Percentiles rank a stretch among this genome's conserved stretches.
These are phyloP conservation scores for Cantharis flavilabris DNA, from an alignment of 2,888 invertebrate species.

Conservation along the genomic window DNA sequence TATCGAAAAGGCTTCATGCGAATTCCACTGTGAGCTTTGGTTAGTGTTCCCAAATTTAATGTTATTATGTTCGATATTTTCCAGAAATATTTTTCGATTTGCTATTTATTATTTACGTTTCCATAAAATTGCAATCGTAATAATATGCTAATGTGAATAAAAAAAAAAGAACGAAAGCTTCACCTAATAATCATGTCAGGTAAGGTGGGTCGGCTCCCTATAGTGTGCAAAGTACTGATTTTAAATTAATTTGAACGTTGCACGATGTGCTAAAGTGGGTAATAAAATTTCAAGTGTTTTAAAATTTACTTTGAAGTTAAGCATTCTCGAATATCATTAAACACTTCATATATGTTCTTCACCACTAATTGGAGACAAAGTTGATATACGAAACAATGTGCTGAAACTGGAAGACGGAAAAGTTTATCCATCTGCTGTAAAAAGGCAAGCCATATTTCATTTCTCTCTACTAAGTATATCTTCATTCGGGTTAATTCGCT, in stretches of 20 bases:
- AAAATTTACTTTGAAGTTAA: conserved; percentile 13
- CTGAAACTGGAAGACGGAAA: neutral
- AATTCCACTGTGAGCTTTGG: conserved; percentile 3
- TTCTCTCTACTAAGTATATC: neutral
- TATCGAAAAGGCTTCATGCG: conserved; percentile 15
- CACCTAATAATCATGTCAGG: conserved; percentile 7
- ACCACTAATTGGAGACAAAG: conserved; percentile 7
- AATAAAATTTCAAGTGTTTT: conserved; percentile 16
- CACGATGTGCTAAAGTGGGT: conserved; percentile 6
- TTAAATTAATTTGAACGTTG: conserved; percentile 15
- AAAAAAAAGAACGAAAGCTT: neutral
- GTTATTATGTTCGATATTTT: conserved; percentile 7
- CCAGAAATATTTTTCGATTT: neutral
- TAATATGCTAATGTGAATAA: neutral
- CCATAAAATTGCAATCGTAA: neutral
- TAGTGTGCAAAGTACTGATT: neutral
- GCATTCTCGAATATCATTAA: conserved; percentile 15
- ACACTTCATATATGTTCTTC: conserved; percentile 11
- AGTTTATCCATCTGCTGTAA: neutral
- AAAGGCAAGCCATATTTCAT: neutral
- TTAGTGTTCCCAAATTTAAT: conserved; percentile 6
- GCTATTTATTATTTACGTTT: neutral
- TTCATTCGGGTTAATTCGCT: neutral
- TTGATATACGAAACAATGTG: neutral
- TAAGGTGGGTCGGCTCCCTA: neutral